Base-by-base conservation (phyloP, 2,888 invertebrate genomes). In the Monochamus alternatus region DNA sequence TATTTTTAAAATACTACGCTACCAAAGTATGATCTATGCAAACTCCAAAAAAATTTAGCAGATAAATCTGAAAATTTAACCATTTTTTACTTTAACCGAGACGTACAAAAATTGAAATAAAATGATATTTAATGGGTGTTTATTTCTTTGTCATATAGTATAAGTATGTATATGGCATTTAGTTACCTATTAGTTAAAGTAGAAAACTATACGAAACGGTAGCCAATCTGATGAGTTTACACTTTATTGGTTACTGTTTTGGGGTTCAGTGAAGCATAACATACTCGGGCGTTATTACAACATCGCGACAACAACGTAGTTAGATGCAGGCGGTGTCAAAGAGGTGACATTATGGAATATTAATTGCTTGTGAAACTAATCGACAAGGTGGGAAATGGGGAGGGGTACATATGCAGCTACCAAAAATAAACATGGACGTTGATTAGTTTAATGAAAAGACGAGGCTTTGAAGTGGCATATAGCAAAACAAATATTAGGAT, bases 271-370 rank as follows among this genome's bases (percentile, higher is more conserved):
- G 8, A 38, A 32, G 62, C 43, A 43, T 63, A 63, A 14, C 14
- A 14, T 43, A 43, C 32, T n/a, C 32, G 60, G n/a, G n/a, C n/a
- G 12, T 62, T 31, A 38, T 62, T 62, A 62, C 63, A 14, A 22
- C 44, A 44, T 64, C 22, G 9, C 9, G 22, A 14, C 43, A 44
- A 44, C 31, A 43, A 10, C 44, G 9, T 64, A 64, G 22, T 44
- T 22, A 22, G n/a, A 55, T 5, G 14, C n/a, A 55, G n/a, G n/a
- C 47, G 5, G 10, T 22, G 14, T 7, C 55, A 55, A 55, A 55
- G 55, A 22, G 55, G 22, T 14, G 7, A 55, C 55, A 14, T 14
- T 55, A 55, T 55, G 22, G 55, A 55, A 55, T 55, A 55, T 55
- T 55, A 55, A 55, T 55, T 55, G 55, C 55, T 14, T 55, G 55